phyloP scores from a whole-genome alignment of 2,888 invertebrate species.

The Diplolepis rosae region DNA sequence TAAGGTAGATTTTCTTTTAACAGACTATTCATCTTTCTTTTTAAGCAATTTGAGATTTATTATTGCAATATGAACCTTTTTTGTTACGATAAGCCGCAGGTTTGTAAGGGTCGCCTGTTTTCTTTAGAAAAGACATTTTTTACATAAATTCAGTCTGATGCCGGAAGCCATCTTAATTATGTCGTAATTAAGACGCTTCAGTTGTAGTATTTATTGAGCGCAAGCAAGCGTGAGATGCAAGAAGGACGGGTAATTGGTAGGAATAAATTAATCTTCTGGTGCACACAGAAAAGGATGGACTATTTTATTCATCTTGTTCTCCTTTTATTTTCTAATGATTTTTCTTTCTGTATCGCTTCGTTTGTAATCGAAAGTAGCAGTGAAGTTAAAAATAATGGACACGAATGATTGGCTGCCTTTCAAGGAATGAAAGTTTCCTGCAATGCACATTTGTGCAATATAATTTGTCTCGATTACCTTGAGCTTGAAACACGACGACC shows the following conservation, averaged over 20 bases:
- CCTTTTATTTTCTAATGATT: not conserved
- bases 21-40: not conserved
- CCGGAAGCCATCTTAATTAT: not conserved
- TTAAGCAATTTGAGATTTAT: not conserved
- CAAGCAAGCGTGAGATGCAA: not conserved
- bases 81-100: not conserved
- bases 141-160: not conserved
- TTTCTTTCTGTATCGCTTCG: not conserved
- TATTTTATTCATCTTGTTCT: not conserved
- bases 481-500: not conserved
- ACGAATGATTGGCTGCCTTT: not conserved
- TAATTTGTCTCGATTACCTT: not conserved
- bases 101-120: no score
- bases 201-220: not conserved
- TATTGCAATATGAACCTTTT: not conserved
- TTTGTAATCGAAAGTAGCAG: not conserved
- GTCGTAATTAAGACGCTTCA: not conserved
- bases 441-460: conserved; percentile 1
- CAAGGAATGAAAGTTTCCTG: not conserved
- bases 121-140: not conserved
- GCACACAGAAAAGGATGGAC: not conserved
- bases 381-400: not conserved
- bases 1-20: no score
- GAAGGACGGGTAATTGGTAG: conserved; percentile 1
- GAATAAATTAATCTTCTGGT: not conserved